Conservation (phyloP, 2,888 invertebrate species). For the Tachina fera region DNA sequence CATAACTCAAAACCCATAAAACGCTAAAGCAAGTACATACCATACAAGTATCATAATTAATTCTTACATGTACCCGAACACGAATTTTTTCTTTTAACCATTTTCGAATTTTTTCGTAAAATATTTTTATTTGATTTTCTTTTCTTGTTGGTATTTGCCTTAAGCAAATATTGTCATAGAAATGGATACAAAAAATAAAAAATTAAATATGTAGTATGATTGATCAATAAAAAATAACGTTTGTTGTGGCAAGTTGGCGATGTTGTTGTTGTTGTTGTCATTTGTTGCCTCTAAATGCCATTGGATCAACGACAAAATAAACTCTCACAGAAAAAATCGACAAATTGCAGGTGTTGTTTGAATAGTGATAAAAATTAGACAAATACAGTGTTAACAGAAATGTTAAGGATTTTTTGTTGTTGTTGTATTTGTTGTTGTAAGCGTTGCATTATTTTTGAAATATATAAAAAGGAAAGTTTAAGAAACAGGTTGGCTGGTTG, state of each 20-base stretch:
- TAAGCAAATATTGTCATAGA: conserved; percentile 54
- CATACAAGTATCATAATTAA: conserved; percentile 56
- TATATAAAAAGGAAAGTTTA: conserved; percentile 13
- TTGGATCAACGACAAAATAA: conserved; percentile 33
- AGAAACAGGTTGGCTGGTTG: background rate
- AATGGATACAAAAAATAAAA: conserved; percentile 7
- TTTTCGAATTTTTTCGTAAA: conserved; percentile 46
- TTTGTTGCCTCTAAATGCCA: conserved; percentile 45
- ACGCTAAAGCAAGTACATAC: conserved; percentile 34
- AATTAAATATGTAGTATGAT: conserved; percentile 64
- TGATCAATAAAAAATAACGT: conserved; percentile 59
- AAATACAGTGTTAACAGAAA: conserved; percentile 67
- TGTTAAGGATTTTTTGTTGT: conserved; percentile 29
- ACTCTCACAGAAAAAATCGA: conserved; percentile 19
- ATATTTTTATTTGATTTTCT: conserved; percentile 29
- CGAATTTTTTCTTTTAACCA: conserved; percentile 38
- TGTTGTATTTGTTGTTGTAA: background rate
- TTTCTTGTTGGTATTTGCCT: conserved; percentile 42
- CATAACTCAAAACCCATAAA: conserved; percentile 12
- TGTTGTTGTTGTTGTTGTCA: conserved; percentile 1
- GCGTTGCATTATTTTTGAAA: background rate
- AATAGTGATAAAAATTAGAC: conserved; percentile 70
- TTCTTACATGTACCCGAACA: conserved; percentile 55
- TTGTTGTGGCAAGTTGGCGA: conserved; percentile 2
- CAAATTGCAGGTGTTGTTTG: conserved; percentile 70